A percentile compares a stretch with the other conserved stretches of the same genome.
These are phyloP conservation scores for Mormyrus lacerda DNA, from an alignment of 2,113 vertebrate species.

Conservation along the genomic window DNA sequence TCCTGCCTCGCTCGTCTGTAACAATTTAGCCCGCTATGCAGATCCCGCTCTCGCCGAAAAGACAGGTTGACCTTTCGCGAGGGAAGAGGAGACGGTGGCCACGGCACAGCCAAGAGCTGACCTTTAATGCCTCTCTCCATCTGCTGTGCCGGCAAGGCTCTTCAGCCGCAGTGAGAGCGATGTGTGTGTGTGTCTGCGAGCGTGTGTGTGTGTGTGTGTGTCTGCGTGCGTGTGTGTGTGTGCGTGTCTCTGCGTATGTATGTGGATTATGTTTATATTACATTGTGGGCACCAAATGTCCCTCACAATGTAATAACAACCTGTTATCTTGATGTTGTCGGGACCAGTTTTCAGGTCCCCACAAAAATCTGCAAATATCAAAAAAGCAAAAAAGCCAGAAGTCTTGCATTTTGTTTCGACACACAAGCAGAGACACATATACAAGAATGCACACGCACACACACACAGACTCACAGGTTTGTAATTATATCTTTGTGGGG, in stretches of 20 bases:
- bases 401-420: too few species aligned
- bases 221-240: background rate
- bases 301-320: too few species aligned
- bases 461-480: too few species aligned
- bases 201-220: background rate
- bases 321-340: too few species aligned
- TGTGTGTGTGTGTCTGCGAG: background rate
- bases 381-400: too few species aligned
- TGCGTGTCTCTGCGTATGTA: too few species aligned
- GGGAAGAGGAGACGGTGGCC: slow-evolving; percentile 27
- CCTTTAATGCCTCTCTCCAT: slow-evolving; percentile 43
- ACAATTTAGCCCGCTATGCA: slow-evolving; percentile 36
- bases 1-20: slow-evolving; percentile 24
- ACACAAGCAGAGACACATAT: background rate
- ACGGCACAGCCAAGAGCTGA: slow-evolving; percentile 38
- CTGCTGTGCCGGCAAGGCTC: slow-evolving; percentile 27
- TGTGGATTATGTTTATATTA: background rate
- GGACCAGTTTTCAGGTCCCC: too few species aligned
- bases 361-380: too few species aligned
- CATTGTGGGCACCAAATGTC: too few species aligned
- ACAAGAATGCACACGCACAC: background rate
- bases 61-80: slow-evolving; percentile 39
- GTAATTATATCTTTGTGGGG: too few species aligned
- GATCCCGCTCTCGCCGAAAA: slow-evolving; percentile 39
- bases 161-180: background rate